Percentiles rank a stretch among this genome's conserved stretches.
phyloP scores from a whole-genome alignment of 2,113 vertebrate species.

The Alexandromys fortis region DNA sequence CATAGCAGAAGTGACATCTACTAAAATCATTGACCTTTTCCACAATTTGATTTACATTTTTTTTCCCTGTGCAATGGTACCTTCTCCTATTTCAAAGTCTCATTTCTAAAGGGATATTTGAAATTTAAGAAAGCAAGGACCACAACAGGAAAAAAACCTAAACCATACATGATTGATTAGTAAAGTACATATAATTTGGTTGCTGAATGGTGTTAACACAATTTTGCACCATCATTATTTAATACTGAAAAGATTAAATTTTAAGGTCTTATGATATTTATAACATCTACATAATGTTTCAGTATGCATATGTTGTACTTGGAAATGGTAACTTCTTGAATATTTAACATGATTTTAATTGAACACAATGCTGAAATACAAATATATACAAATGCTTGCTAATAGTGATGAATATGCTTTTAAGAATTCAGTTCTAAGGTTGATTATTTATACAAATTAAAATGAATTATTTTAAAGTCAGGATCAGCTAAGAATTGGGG shows the following conservation, averaged over 20 bases:
- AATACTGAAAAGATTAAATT: neutral
- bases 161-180: neutral
- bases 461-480: conserved; percentile 26
- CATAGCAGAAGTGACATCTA: neutral
- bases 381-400: neutral
- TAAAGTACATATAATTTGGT: neutral
- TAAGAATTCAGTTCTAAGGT: neutral
- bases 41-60: neutral
- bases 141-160: neutral
- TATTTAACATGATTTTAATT: neutral
- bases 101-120: neutral
- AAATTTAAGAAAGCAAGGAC: neutral
- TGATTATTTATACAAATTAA: neutral
- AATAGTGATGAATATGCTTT: neutral
- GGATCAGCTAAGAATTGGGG: neutral
- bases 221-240: neutral
- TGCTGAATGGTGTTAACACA: neutral
- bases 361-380: neutral
- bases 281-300: neutral
- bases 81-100: neutral
- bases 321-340: neutral
- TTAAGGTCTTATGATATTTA: neutral
- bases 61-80: neutral
- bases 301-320: neutral
- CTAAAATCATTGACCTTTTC: neutral